Evolutionary conservation across 1,140 invertebrate genomes (phyloP).

Genomic region (Scylla paramamosain): DNA sequence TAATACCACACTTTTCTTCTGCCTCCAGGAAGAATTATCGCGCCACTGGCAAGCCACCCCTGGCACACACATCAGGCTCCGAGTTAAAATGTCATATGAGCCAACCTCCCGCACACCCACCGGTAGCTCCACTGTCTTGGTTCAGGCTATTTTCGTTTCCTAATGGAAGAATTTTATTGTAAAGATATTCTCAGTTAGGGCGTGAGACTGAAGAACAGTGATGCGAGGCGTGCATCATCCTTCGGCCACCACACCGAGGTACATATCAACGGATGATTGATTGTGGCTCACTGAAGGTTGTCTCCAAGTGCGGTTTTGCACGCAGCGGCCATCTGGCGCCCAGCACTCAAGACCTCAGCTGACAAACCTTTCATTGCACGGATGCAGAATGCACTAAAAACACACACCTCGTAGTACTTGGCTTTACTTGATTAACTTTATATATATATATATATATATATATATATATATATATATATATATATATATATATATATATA

Average conservation of each 20-base stretch:
- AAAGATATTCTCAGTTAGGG: neutral
- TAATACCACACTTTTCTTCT: neutral
- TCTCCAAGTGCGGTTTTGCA: conserved; percentile 74
- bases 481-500: conserved; percentile 44
- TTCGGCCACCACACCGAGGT: neutral
- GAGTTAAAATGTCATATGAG: conserved; percentile 66
- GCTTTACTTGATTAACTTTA: too few species aligned
- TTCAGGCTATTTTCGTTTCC: conserved; percentile 5
- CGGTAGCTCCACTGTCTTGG: neutral
- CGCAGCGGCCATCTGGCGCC: conserved; percentile 62
- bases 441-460: neutral
- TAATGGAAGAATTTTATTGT: neutral
- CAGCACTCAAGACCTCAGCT: conserved; percentile 37
- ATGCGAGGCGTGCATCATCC: neutral
- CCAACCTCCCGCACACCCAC: conserved; percentile 56
- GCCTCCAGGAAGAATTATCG: conserved; percentile 61
- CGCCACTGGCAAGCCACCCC: conserved; percentile 68
- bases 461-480: too few species aligned
- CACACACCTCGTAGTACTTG: neutral
- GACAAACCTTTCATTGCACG: conserved; percentile 58
- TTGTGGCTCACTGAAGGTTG: conserved; percentile 65
- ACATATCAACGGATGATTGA: conserved; percentile 34
- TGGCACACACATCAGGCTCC: conserved; percentile 62
- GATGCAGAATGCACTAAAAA: neutral
- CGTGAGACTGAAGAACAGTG: neutral